Percentiles rank a stretch among this genome's conserved stretches.
Evolutionary conservation across 2,888 invertebrate genomes (phyloP).

Genomic region (Melikaiella ostensackeni): DNA sequence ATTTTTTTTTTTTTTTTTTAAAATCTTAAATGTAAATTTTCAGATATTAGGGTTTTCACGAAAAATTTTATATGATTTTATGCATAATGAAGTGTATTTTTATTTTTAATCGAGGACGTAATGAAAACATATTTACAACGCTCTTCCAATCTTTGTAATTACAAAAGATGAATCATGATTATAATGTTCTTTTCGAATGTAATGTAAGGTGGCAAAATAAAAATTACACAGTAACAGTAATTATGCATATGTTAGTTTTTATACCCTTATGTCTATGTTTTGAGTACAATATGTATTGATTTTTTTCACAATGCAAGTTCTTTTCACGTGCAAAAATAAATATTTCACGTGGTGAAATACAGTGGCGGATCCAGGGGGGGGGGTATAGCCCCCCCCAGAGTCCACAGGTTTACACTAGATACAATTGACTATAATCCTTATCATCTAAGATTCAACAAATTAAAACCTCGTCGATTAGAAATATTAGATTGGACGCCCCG

Average conservation of each 20-base stretch:
- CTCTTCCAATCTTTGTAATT: conserved; percentile 17
- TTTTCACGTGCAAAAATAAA: conserved; percentile 14
- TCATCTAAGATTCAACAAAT: no score
- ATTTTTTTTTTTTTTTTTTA: not conserved
- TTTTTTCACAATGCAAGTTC: no score
- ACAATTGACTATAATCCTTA: no score
- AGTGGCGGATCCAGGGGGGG: no score
- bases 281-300: not conserved
- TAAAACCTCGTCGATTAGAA: no score
- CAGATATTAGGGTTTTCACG: not conserved
- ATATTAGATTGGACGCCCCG: no score
- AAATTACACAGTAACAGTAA: not conserved
- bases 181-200: not conserved
- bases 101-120: not conserved
- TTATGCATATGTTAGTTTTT: not conserved
- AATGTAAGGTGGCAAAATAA: not conserved
- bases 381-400: no score
- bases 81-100: not conserved
- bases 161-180: not conserved
- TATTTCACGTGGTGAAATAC: not conserved
- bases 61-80: not conserved
- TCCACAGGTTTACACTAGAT: no score
- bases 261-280: not conserved
- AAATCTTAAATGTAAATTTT: not conserved
- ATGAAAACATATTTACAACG: conserved; percentile 22